Evolutionary conservation across 1,140 invertebrate genomes (phyloP), one percentile per base, ranked within the genome.

Genomic region (Macrobrachium nipponense): DNA sequence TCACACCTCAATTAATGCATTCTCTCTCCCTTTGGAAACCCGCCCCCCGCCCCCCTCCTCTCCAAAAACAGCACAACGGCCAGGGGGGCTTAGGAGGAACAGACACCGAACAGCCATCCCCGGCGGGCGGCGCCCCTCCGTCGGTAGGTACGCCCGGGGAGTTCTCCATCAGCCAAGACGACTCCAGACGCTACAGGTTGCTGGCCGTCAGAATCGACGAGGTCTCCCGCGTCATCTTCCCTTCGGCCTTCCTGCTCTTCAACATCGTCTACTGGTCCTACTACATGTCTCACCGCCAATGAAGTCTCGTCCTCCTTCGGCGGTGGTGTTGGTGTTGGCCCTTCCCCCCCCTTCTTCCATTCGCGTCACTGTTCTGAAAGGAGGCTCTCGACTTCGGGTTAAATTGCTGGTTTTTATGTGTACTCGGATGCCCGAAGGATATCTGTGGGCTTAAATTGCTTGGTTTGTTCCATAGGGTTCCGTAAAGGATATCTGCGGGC

Each of bases 231-330:
- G 80, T 82, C 68, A 20, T 88, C 64, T 88, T 87, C 80, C 88
- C 86, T 0, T 59, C 68, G n/a, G 76, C 78, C 62, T 88, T 89
- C 90, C 89, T 89, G 59, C 8, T 80, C 66, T 90, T 89, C 84
- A 89, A 89, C 79, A 15, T 89, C 23, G 70, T 68, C 72, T 90
- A 90, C 86, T 81, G 84, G 82, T 82, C 15, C 5, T 87, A 82
- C 61, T 90, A 84, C 80, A 87, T 90, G 81, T 81, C 85, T 1
- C 85, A 87, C 72, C 72, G 85, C 10, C 76, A 80, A 70, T 86
- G 80, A 58, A 51, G 43, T 20, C 18, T 14, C 0, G 20, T 27
- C 17, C 51, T 14, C 10, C 18, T 7, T 5, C 0, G 7, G 14
- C n/a, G 12, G 27, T 2, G n/a, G n/a, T n/a, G n/a, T n/a, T n/a